These are phyloP conservation scores for Thamnophis elegans DNA, from an alignment of 2,797 vertebrate species.

Conservation along the genomic window DNA sequence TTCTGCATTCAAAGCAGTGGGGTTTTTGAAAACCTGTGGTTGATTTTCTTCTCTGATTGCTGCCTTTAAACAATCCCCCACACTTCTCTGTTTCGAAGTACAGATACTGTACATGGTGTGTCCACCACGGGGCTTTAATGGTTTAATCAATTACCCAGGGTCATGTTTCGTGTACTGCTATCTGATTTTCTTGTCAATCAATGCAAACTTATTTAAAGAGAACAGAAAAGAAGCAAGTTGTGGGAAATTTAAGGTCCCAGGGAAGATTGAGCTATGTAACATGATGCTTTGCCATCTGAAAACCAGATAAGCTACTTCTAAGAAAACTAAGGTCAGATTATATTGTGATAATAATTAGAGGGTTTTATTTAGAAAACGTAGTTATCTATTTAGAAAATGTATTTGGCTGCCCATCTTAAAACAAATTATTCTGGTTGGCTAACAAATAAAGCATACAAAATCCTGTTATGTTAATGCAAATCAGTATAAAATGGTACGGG, in stretches of 20 bases:
- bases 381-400: neutral
- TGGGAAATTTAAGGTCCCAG: neutral
- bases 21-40: neutral
- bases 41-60: slow-evolving; percentile 26
- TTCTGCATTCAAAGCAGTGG: neutral
- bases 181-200: slow-evolving; percentile 49
- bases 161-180: slow-evolving; percentile 57
- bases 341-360: neutral
- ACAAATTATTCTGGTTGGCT: neutral
- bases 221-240: neutral
- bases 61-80: slow-evolving; percentile 43
- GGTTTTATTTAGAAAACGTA: neutral
- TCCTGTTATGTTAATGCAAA: neutral
- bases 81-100: neutral
- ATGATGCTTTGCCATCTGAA: neutral
- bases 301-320: neutral
- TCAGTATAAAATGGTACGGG: neutral
- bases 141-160: slow-evolving; percentile 60
- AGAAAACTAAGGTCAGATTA: too few relatives aligned
- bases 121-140: slow-evolving; percentile 42
- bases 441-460: neutral
- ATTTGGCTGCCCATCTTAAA: neutral
- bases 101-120: neutral
- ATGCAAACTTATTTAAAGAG: slow-evolving; percentile 58
- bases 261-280: slow-evolving; percentile 9